Percentiles rank a stretch among this genome's conserved stretches.
Evolutionary conservation across 2,113 vertebrate genomes (phyloP).

Genomic region (Xiphophorus hellerii): DNA sequence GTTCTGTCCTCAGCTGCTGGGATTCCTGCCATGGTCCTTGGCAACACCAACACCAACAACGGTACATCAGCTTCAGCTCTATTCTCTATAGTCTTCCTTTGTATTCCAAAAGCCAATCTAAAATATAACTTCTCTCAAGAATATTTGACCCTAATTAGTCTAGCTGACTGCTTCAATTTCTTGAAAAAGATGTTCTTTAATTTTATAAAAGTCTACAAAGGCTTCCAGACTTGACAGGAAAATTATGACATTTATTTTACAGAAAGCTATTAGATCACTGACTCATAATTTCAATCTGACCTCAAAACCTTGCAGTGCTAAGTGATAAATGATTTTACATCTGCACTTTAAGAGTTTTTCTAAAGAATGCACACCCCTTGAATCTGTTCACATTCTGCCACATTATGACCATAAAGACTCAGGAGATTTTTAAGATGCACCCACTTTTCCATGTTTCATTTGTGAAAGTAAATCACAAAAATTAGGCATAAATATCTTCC

Average conservation of each 20-base stretch:
- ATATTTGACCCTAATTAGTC: constrained; percentile 5
- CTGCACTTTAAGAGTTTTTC: background rate
- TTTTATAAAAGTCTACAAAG: constrained; percentile 12
- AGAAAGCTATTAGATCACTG: background rate
- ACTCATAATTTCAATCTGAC: constrained; percentile 5
- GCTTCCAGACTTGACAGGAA: constrained; percentile 22
- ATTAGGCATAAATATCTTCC: too few relatives aligned
- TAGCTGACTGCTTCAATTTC: constrained; percentile 19
- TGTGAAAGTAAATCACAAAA: too few relatives aligned
- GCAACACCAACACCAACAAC: constrained; percentile 92
- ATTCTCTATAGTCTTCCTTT: background rate
- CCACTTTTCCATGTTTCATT: too few relatives aligned
- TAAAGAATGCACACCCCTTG: background rate
- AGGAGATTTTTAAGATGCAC: background rate
- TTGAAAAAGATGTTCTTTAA: constrained; percentile 2
- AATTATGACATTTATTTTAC: constrained; percentile 7
- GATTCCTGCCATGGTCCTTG: constrained; percentile 94
- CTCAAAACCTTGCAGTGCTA: background rate
- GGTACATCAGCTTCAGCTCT: constrained; percentile 77
- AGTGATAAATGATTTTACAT: background rate
- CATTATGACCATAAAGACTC: background rate
- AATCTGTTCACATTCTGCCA: background rate
- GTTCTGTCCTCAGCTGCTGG: constrained; percentile 92
- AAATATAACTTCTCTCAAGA: background rate
- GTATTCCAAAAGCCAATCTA: background rate